Conservation (phyloP, 1,140 invertebrate genomes). For the Pachypeltis micranthus region DNA sequence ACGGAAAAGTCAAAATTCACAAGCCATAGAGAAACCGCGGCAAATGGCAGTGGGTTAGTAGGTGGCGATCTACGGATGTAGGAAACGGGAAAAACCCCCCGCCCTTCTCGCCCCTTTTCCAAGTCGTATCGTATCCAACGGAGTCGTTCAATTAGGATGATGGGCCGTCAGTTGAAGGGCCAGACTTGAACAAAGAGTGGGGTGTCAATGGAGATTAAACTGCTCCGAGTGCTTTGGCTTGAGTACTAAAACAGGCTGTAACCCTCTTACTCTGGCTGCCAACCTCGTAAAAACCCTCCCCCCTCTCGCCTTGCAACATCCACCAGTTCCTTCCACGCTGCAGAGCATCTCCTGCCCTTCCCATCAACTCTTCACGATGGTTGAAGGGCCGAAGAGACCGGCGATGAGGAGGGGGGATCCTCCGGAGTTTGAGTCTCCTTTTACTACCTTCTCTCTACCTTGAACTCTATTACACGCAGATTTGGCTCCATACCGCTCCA, state of each 20-base stretch:
- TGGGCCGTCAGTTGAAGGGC: conserved; percentile 11
- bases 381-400: no score
- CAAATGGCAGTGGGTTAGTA: not conserved
- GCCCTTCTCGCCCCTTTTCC: not conserved
- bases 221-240: conserved; percentile 12
- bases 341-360: not conserved
- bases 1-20: no score
- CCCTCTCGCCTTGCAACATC: no score
- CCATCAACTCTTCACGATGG: not conserved
- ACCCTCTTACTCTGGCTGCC: not conserved
- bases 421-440: not conserved
- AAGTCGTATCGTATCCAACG: not conserved
- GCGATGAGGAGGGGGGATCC: not conserved
- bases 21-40: no score
- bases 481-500: conserved; percentile 7
- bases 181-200: conserved; percentile 13
- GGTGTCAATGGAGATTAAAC: conserved; percentile 17
- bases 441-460: not conserved
- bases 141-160: conserved; percentile 15
- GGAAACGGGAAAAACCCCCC: not conserved
- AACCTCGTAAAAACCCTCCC: conserved; percentile 6
- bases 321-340: no score
- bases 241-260: conserved; percentile 12
- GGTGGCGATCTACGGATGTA: not conserved
- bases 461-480: conserved; percentile 15